Conservation (phyloP, 2,113 vertebrate genomes). For the Vicugna pacos region DNA sequence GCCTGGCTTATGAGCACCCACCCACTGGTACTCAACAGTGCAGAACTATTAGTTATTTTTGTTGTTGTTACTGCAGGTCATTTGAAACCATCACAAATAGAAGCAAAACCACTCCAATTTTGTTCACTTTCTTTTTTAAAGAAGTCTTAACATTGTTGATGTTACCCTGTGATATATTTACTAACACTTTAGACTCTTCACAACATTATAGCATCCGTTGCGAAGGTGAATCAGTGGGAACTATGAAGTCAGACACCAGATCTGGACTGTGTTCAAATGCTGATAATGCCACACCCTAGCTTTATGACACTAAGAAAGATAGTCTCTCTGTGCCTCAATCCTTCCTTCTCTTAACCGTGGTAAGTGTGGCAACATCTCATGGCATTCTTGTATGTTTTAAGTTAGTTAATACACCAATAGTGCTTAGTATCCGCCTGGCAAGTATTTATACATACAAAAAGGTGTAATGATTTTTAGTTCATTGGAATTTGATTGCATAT, state of each 20-base stretch:
- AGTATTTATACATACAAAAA: background rate
- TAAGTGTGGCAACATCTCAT: background rate
- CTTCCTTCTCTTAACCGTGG: background rate
- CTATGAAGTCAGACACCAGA: background rate
- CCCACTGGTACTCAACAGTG: background rate
- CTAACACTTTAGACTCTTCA: background rate
- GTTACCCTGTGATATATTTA: accelerated
- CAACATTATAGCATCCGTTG: accelerated
- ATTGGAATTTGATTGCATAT: background rate
- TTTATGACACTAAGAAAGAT: background rate
- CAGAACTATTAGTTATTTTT: background rate
- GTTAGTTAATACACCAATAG: background rate
- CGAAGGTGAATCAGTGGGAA: background rate
- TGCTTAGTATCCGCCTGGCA: background rate
- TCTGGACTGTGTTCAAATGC: background rate
- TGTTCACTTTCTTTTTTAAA: background rate
- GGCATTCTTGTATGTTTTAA: background rate
- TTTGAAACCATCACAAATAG: background rate
- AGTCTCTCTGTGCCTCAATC: background rate
- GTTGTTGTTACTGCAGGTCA: background rate
- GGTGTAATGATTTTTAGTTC: background rate
- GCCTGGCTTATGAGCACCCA: too few species aligned
- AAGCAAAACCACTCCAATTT: background rate
- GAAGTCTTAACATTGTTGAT: background rate
- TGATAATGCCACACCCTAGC: background rate